Evolutionary conservation across 2,888 invertebrate species (phyloP).

Genomic region (Callyntrura guangdongensis): DNA sequence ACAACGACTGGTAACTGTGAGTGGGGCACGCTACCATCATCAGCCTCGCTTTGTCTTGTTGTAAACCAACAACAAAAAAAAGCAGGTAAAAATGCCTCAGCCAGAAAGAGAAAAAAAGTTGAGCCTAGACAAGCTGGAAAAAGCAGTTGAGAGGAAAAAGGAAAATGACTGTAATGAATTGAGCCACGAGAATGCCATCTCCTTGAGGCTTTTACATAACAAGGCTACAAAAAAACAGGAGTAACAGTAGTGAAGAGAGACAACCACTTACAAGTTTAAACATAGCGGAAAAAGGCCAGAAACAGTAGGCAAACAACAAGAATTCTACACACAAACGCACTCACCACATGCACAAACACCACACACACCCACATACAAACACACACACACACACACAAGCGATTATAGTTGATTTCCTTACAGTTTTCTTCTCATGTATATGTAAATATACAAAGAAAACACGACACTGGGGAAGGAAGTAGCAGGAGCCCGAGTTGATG

Average conservation of each 20-base stretch:
- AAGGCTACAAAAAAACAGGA: constrained; percentile 11
- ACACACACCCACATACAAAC: too few relatives aligned
- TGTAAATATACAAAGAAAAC: not conserved
- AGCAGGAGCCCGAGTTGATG: not conserved
- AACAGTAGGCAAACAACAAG: constrained; percentile 38
- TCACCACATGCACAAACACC: too few relatives aligned
- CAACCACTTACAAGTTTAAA: constrained; percentile 59
- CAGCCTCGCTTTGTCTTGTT: not conserved
- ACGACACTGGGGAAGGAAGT: not conserved
- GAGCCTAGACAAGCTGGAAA: constrained; percentile 8
- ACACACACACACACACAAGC: not conserved
- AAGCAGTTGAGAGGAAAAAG: constrained; percentile 59
- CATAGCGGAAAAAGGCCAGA: constrained; percentile 10
- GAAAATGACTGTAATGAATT: constrained; percentile 73
- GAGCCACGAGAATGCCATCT: constrained; percentile 67
- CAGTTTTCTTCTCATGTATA: not conserved
- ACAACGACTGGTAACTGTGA: constrained; percentile 8
- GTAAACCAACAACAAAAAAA: constrained; percentile 27
- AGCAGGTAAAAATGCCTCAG: constrained; percentile 39
- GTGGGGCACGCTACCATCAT: constrained; percentile 19
- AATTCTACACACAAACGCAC: constrained; percentile 21
- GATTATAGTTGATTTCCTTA: constrained; percentile 20
- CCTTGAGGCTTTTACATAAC: constrained; percentile 49
- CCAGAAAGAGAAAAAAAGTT: constrained; percentile 36
- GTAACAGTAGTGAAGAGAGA: constrained; percentile 41